Base-by-base conservation (phyloP, 2,797 vertebrate species). In the Spondyliosoma cantharus region DNA sequence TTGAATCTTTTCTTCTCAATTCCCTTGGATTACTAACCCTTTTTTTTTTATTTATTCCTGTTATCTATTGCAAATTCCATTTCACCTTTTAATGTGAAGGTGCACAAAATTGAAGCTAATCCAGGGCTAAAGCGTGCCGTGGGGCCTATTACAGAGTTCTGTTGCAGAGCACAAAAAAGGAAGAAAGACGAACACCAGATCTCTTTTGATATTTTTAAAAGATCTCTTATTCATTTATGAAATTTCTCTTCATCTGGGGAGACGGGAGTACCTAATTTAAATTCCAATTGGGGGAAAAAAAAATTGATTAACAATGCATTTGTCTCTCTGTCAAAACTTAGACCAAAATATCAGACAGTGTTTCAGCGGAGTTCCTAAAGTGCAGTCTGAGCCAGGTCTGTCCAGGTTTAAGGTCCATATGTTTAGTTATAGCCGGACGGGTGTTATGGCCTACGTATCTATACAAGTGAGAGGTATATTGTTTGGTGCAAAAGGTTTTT, bases 241-340 rank as follows among this genome's bases (percentile, higher is more conserved):
- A 53, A 48, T 27, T 27, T 62, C 25, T 60, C 32, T 7, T 5
- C 0, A n/a, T 62, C 48, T 29, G 11, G 19, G 49, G 24, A 58
- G n/a, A 57, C 11, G 14, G 3, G 25, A 42, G 16, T 7, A 17
- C 7, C 29, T 52, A 5, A 48, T 49, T 77, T 57, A 57, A 29
- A 59, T 76, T 67, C 11, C 56, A 66, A 59, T 49, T 46, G 15
- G 43, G 37, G 25, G 27, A 56, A 53, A 27, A 27, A 56, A 62
- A 45, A 49, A 32, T 7, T 19, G 5, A 45, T 45, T 9, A 13
- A 20, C 20, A 52, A 66, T 52, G 27, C 20, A 52, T n/a, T 45
- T 24, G 37, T 58, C 43, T 58, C 7, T 59, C 25, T 58, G 12
- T 48, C 67, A 58, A 49, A 22, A 45, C 58, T 11, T 46, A 6